Evolutionary conservation across 1,140 invertebrate genomes (phyloP), one percentile per base, ranked within the genome.

Genomic region (Portunus trituberculatus): DNA sequence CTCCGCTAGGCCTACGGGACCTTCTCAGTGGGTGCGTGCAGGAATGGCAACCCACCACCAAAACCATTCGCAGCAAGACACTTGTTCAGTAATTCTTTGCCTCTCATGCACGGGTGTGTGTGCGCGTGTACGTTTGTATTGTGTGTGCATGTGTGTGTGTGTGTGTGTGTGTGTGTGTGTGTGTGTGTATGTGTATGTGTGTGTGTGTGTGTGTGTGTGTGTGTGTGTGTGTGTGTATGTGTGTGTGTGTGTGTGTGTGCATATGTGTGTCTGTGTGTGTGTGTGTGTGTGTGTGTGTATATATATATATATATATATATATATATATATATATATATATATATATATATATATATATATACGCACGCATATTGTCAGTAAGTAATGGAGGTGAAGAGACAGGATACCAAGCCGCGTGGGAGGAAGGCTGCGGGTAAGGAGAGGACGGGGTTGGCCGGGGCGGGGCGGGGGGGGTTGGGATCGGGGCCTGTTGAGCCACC

Each of bases 271-370:
- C 16, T 87, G 48, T 52, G 59, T 91, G 59, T 91, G 59, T 91
- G 59, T 91, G 59, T 91, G 59, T 91, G 59, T 91, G 59, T 91
- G 59, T 90, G 46, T 91, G 29, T 91, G 52, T 91, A 59, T 91
- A 91, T 91, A 59, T 91, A 91, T 91, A 59, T 59, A 91, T 91
- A 46, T 59, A 59, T 91, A 59, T 59, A 92, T 92, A 76, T 92
- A 92, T 92, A 76, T 92, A 92, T 92, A 76, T 92, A 92, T 92
- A 76, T 92, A 76, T 92, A 76, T 92, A 92, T 92, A 92, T 92
- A 92, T 92, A 76, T 31, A 59, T 52, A 48, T 52, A 59, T 52
- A 59, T 52, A 91, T 52, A 59, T 52, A 91, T 52, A 59, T 52
- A 91, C 25, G 29, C 14, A 91, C 25, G n/a, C 14, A 59, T 52